Percentiles rank a stretch among this genome's conserved stretches.
Evolutionary conservation across 2,797 vertebrate genomes (phyloP).

Genomic region (Phoebastria nigripes): DNA sequence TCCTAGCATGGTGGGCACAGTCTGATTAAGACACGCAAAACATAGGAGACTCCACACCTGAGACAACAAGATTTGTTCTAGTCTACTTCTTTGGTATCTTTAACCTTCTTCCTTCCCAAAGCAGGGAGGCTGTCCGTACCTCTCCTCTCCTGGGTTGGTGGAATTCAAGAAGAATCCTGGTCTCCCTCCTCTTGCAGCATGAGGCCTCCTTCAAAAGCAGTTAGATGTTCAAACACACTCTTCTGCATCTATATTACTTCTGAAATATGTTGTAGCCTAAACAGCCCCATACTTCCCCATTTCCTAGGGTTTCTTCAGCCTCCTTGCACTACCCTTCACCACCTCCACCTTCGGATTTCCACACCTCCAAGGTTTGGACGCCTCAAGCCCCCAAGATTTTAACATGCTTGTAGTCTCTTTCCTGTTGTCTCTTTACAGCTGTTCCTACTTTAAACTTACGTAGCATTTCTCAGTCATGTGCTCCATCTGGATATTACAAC

Average conservation of each 20-base stretch:
- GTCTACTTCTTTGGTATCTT: neutral
- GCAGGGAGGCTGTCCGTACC: neutral
- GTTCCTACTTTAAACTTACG: neutral
- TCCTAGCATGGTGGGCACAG: neutral
- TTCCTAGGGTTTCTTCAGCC: neutral
- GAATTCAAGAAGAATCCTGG: neutral
- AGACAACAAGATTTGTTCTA: neutral
- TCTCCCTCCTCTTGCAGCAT: neutral
- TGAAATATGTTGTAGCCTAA: neutral
- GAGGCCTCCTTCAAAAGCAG: neutral
- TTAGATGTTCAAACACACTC: neutral
- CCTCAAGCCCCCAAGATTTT: neutral
- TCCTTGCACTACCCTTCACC: neutral
- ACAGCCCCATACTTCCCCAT: neutral
- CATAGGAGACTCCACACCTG: neutral
- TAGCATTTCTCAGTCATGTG: neutral
- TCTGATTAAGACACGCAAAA: neutral
- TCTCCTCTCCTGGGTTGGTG: neutral
- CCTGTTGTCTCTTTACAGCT: neutral
- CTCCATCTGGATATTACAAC: neutral
- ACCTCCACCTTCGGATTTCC: neutral
- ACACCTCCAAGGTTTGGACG: neutral
- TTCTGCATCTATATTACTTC: neutral
- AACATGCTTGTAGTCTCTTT: neutral
- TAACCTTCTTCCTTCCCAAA: neutral